These are phyloP conservation scores for Leptopilina myrica DNA, from an alignment of 2,888 invertebrate genomes.

Conservation along the genomic window DNA sequence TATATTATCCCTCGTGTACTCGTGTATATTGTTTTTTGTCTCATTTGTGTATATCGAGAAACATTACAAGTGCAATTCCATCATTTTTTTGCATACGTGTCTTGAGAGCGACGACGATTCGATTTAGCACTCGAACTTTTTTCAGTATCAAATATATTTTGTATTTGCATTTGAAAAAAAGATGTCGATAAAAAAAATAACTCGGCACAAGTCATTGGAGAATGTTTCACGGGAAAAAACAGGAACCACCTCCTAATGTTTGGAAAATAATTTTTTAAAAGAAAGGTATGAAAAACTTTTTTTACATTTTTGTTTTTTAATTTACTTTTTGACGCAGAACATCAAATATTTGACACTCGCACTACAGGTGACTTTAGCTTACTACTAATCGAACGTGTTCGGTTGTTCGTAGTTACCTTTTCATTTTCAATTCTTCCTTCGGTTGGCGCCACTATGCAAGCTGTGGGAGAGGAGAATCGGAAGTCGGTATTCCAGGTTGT, in stretches of 20 bases:
- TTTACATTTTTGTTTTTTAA: not conserved
- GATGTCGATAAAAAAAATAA: no score
- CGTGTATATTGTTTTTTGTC: slow-evolving; percentile 6
- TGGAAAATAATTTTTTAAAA: no score
- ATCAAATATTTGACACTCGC: slow-evolving; percentile 2
- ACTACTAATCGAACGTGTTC: slow-evolving; percentile 24
- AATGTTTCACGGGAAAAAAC: no score
- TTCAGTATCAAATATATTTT: not conserved
- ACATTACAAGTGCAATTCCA: slow-evolving; percentile 50
- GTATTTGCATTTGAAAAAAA: not conserved
- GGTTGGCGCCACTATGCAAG: slow-evolving; percentile 32
- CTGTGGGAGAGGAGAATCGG: not conserved
- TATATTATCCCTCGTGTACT: not conserved
- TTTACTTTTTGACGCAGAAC: not conserved
- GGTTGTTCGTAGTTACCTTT: slow-evolving; percentile 17
- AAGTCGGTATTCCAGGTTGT: slow-evolving; percentile 17
- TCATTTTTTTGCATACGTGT: slow-evolving; percentile 44
- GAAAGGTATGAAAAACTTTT: no score
- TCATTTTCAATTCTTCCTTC: slow-evolving; percentile 23
- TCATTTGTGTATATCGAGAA: slow-evolving; percentile 48
- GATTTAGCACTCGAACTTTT: slow-evolving; percentile 3
- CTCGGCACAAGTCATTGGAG: no score
- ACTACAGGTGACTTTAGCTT: not conserved
- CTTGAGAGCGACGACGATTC: not conserved
- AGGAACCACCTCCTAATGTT: no score